A percentile compares a stretch with the other conserved stretches of the same genome.
phyloP scores from a whole-genome alignment of 2,113 vertebrate species.

The Carassius carassius region DNA sequence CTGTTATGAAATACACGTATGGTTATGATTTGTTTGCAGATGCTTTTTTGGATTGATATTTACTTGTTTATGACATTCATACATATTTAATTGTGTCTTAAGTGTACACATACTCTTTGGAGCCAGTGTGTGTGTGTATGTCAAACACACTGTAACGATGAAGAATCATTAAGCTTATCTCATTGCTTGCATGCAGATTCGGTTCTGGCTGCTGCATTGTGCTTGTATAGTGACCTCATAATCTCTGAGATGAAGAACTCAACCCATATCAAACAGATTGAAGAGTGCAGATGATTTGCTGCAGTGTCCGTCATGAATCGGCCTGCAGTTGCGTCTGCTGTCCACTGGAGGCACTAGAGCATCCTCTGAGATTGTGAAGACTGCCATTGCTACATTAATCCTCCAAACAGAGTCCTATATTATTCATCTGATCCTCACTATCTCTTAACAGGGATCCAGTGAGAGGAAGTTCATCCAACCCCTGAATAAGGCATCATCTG shows the following conservation, averaged over 20 bases:
- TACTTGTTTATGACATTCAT: constrained; percentile 18
- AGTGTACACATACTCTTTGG: constrained; percentile 10
- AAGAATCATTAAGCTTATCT: not conserved
- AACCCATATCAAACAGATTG: not conserved
- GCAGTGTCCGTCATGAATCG: constrained; percentile 32
- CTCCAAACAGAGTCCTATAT: constrained; percentile 26
- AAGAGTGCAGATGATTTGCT: constrained; percentile 23
- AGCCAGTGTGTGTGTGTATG: not conserved
- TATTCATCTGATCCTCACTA: constrained; percentile 41
- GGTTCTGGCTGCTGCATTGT: not conserved
- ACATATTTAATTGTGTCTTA: not conserved
- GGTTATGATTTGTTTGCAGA: not conserved
- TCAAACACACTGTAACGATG: not conserved
- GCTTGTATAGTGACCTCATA: not conserved
- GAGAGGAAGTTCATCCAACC: not conserved
- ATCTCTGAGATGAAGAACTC: constrained; percentile 13
- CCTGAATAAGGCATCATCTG: not conserved
- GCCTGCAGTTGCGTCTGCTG: constrained; percentile 1
- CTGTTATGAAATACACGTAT: not conserved
- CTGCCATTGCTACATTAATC: constrained; percentile 31
- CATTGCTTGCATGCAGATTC: not conserved
- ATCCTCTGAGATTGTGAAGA: not conserved
- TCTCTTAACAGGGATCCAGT: constrained; percentile 13
- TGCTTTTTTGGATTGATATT: not conserved
- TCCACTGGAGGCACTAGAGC: constrained; percentile 47